Evolutionary conservation across 2,113 vertebrate genomes (phyloP).

Genomic region (Laterallus jamaicensis): DNA sequence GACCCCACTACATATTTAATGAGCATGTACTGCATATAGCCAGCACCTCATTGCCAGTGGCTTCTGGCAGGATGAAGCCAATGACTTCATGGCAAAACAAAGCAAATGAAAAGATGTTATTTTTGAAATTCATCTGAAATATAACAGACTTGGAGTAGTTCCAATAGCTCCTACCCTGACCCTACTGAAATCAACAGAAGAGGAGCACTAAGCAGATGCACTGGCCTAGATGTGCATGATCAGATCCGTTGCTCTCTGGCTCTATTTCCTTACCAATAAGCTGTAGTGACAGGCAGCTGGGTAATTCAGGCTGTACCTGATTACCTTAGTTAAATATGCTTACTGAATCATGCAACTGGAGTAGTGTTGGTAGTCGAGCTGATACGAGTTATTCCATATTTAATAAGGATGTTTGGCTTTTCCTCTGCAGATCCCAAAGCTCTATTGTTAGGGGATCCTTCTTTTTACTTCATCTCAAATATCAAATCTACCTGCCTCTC

Average conservation of each 20-base stretch:
- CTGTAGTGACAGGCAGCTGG: not conserved
- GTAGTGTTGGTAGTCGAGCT: not conserved
- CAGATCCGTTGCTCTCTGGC: not conserved
- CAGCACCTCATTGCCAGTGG: not conserved
- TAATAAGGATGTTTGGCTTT: not conserved
- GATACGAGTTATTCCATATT: not conserved
- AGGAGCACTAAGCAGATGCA: not conserved
- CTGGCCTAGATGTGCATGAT: not conserved
- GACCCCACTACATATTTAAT: not conserved
- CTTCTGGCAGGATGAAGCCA: not conserved
- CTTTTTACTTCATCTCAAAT: not conserved
- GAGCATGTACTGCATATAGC: not conserved
- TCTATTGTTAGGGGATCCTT: not conserved
- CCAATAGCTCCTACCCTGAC: not conserved
- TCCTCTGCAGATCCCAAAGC: not conserved
- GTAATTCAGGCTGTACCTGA: not conserved
- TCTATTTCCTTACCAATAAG: not conserved
- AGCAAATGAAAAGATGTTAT: constrained; percentile 5
- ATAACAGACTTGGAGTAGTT: constrained; percentile 3
- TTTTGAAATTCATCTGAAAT: not conserved
- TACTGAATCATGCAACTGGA: not conserved
- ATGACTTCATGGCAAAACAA: not conserved
- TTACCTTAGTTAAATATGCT: not conserved
- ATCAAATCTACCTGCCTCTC: not conserved
- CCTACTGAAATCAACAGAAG: not conserved